Evolutionary conservation across 2,888 invertebrate genomes (phyloP).

Genomic region (Tipula lateralis): DNA sequence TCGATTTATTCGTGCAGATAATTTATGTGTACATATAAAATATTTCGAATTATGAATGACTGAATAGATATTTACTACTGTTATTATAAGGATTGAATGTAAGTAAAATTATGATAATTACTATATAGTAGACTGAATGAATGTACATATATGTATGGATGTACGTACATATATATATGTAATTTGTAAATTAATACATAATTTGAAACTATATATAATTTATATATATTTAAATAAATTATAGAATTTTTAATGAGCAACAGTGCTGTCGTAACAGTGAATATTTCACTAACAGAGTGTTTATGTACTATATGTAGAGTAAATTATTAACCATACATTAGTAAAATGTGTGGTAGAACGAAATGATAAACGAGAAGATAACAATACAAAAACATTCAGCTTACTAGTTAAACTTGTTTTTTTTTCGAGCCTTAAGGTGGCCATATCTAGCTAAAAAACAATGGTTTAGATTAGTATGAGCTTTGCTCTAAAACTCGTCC

Average conservation of each 20-base stretch:
- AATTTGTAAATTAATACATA: background rate
- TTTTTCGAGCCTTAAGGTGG: too few species aligned
- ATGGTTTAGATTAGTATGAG: too few species aligned
- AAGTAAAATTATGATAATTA: background rate
- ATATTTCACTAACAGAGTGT: too few species aligned
- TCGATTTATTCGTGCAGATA: background rate
- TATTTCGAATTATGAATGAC: background rate
- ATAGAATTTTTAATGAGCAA: background rate
- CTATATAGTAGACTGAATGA: background rate
- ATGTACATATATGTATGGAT: background rate
- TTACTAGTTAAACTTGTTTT: too few species aligned
- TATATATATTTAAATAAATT: background rate
- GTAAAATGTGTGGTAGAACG: too few species aligned
- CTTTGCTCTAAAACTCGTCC: too few species aligned
- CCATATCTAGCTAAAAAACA: too few species aligned
- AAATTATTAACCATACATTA: too few species aligned
- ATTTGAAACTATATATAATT: background rate
- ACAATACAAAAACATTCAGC: too few species aligned
- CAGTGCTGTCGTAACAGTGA: too few species aligned
- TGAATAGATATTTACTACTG: constrained; percentile 24
- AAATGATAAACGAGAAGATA: too few species aligned
- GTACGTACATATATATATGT: background rate
- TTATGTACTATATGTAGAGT: too few species aligned
- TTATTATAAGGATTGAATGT: background rate
- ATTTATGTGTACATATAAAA: background rate